Conservation (phyloP, 1,140 invertebrate species). For the Psilanteris sp. region DNA sequence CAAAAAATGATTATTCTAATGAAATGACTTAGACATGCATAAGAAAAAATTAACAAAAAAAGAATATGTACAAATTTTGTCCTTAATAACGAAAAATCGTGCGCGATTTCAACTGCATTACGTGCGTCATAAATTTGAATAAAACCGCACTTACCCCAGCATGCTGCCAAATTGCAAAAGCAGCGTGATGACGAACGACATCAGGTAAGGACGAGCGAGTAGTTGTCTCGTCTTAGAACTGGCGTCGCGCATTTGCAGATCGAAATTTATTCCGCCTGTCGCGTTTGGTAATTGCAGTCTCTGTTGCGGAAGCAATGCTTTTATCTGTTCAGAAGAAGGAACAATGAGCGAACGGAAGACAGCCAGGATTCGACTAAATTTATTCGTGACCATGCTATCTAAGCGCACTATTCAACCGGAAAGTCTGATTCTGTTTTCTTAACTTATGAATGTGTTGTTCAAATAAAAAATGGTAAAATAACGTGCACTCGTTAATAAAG, state of each 20-base stretch:
- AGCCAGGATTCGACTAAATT: slow-evolving; percentile 52
- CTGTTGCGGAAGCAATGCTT: slow-evolving; percentile 61
- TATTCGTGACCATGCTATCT: slow-evolving; percentile 25
- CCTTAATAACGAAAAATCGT: slow-evolving; percentile 23
- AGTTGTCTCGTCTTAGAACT: slow-evolving; percentile 69
- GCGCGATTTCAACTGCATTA: slow-evolving; percentile 8
- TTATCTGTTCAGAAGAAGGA: slow-evolving; percentile 66
- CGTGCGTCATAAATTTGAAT: slow-evolving; percentile 34
- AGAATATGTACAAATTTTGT: slow-evolving; percentile 7
- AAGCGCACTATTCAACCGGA: slow-evolving; percentile 46
- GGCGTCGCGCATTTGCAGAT: slow-evolving; percentile 62
- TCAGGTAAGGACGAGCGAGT: slow-evolving; percentile 65
- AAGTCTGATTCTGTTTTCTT: slow-evolving; percentile 52
- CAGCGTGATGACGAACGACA: slow-evolving; percentile 63
- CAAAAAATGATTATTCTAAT: too few species aligned
- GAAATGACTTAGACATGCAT: too few species aligned
- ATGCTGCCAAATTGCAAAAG: slow-evolving; percentile 76
- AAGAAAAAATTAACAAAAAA: background rate
- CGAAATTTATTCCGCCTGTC: slow-evolving; percentile 51
- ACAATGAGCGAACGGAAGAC: slow-evolving; percentile 42
- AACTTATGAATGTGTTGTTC: slow-evolving; percentile 19
- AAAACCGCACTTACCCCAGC: slow-evolving; percentile 69
- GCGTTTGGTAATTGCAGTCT: slow-evolving; percentile 49
- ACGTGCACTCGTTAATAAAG: too few species aligned
- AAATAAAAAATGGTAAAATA: background rate